A percentile compares a stretch with the other conserved stretches of the same genome.
phyloP scores from a whole-genome alignment of 2,113 vertebrate genomes.

The Ondatra zibethicus region DNA sequence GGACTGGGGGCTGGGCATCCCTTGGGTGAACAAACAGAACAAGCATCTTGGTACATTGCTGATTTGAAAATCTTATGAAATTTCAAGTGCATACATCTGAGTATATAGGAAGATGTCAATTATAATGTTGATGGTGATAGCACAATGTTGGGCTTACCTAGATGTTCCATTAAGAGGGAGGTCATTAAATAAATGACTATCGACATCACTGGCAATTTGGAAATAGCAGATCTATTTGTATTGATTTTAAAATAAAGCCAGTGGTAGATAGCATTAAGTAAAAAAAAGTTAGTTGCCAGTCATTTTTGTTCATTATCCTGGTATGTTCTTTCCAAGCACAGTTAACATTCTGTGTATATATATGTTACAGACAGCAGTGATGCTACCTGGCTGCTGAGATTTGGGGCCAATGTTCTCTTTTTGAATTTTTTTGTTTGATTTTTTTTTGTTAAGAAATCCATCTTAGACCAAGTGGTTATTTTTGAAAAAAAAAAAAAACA shows the following conservation, averaged over 20 bases:
- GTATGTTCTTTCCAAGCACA: not conserved
- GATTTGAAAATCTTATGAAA: not conserved
- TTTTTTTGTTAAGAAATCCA: not conserved
- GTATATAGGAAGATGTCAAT: not conserved
- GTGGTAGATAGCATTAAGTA: not conserved
- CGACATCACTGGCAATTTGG: not conserved
- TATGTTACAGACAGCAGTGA: not conserved
- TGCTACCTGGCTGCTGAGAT: not conserved
- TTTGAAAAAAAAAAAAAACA: not conserved
- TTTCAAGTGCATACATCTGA: not conserved
- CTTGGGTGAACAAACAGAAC: not conserved
- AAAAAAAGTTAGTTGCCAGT: not conserved
- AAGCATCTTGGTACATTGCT: not conserved
- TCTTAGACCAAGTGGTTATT: not conserved
- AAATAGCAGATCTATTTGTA: slow-evolving; percentile 21
- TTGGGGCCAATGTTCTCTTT: not conserved
- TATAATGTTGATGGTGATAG: not conserved
- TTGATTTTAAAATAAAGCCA: slow-evolving; percentile 36
- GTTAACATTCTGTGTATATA: not conserved
- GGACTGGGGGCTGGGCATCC: not conserved
- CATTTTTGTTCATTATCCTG: not conserved
- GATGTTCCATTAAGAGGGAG: not conserved
- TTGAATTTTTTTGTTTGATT: not conserved
- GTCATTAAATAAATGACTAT: slow-evolving; percentile 50
- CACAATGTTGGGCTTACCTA: not conserved